Base-by-base conservation (phyloP, 2,113 vertebrate species). In the Rhinogobius similis region DNA sequence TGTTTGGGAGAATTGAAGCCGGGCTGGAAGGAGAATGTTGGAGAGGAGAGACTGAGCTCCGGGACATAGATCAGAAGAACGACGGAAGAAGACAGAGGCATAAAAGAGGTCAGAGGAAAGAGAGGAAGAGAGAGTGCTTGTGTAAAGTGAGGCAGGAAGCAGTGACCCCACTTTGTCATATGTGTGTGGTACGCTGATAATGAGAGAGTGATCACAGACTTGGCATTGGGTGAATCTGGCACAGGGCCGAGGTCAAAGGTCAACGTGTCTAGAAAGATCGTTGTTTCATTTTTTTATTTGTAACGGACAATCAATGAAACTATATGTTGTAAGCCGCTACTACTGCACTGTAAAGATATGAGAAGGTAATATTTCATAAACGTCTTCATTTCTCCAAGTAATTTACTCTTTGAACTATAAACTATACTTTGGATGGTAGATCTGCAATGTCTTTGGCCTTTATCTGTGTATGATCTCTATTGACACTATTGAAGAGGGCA, bases 1-100 rank as follows among this genome's bases (percentile, higher is more conserved):
- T 82, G 70, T 65, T 80, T 8, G 36, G 43, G 92, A 94, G 95
- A 96, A 97, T 97, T 96, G 96, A 96, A 98, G 95, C 94, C 94
- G 94, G 93, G 93, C 94, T 91, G 93, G 91, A 94, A 27, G 95
- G 94, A 93, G 95, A 96, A 94, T 94, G 93, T 94, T 93, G 93
- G 94, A 94, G 95, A 63, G 67, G 53, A 72, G 78, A 82, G 82
- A 89, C 83, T 82, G 83, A 89, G 78, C 83, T 78, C 77, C 27
- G 65, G 69, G 73, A 83, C 82, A 78, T 87, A 83, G 72, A 87
- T 89, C 83, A 85, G 69, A 52, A 50, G 38, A 70, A 53, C 48
- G 67, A 41, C 59, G 55, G 74, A 69, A 67, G 26, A 59, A 55
- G 72, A 75, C 66, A 77, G 73, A 78, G 67, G 70, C 72, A 68